Percentiles rank a stretch among this genome's conserved stretches.
These are phyloP conservation scores for Hyles euphorbiae DNA, from an alignment of 1,140 invertebrate genomes.

Conservation along the genomic window DNA sequence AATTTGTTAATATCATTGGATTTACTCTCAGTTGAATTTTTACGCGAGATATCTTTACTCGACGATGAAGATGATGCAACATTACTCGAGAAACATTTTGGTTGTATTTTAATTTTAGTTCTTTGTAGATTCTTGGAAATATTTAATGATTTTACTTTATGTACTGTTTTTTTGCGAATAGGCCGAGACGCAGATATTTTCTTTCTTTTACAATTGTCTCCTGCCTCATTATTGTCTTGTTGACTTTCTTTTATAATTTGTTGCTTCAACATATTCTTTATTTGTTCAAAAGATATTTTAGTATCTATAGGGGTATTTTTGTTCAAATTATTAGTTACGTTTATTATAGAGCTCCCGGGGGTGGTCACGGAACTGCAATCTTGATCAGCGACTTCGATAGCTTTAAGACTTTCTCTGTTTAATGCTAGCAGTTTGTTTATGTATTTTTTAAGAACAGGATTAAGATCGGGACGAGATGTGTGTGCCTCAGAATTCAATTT, in stretches of 20 bases:
- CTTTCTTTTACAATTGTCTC: neutral
- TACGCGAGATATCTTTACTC: constrained; percentile 8
- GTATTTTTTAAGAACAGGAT: constrained; percentile 65
- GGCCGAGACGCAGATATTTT: neutral
- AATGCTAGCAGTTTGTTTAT: constrained; percentile 72
- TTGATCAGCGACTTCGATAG: constrained; percentile 65
- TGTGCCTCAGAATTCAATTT: too few species aligned
- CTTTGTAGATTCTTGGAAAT: constrained; percentile 47
- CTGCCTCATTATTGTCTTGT: constrained; percentile 14
- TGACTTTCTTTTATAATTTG: constrained; percentile 38
- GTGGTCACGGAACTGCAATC: constrained; percentile 74
- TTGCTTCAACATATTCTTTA: constrained; percentile 49
- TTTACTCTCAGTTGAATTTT: neutral
- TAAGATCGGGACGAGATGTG: constrained; percentile 20
- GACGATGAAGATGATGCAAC: constrained; percentile 12
- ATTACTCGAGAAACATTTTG: neutral
- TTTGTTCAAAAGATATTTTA: constrained; percentile 61
- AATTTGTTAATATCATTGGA: too few species aligned
- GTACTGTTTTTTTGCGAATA: constrained; percentile 37
- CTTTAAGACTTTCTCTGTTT: constrained; percentile 69
- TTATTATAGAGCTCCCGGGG: constrained; percentile 72
- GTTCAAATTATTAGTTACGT: constrained; percentile 51
- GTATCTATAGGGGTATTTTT: constrained; percentile 25
- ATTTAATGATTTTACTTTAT: constrained; percentile 66
- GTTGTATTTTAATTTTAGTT: constrained; percentile 1